Base-by-base conservation (phyloP, 2,113 vertebrate species). In the Nesogale talazaci region DNA sequence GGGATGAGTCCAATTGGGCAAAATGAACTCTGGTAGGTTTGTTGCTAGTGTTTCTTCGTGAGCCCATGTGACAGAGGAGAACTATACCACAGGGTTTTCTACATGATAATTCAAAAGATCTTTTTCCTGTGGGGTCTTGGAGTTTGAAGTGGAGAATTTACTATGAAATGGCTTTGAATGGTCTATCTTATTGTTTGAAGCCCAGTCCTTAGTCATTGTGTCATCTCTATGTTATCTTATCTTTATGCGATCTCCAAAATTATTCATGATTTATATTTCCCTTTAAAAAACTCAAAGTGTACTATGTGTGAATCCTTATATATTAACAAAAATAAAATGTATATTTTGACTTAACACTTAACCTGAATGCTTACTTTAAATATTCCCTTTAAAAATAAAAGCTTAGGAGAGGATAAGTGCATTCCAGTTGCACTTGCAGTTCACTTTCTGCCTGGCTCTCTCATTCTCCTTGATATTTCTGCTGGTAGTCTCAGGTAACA, bases 321-420 rank as follows among this genome's bases (percentile, higher is more conserved):
- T 77, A 29, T 34, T 59, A 8, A 81, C 12, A 70, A 83, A 70
- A 89, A 42, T 69, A 34, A 36, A 69, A 82, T 0, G 1, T 7
- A 25, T 56, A 63, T 63, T 38, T 78, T 6, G 80, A 7, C 16
- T 70, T 70, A 40, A 85, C 19, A 59, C 11, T 40, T 36, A 91
- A 77, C 11, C 29, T 81, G 46, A n/a, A 2, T 84, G 22, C 16
- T 81, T 77, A 63, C 10, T 6, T 74, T 52, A 92, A 86, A 91
- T 81, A 84, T 6, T 87, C 1, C 17, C 36, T 38, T 89, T 90
- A 17, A 88, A 85, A 90, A 42, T 59, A 22, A 20, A 87, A 86
- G 15, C 25, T 42, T n/a, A 84, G 2, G 42, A 74, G 5, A 61
- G 65, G 16, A 31, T 29, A 29, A 52, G 17, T 61, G 31, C 80